phyloP scores from a whole-genome alignment of 2,797 vertebrate species.

The Rousettus madagascariensis region DNA sequence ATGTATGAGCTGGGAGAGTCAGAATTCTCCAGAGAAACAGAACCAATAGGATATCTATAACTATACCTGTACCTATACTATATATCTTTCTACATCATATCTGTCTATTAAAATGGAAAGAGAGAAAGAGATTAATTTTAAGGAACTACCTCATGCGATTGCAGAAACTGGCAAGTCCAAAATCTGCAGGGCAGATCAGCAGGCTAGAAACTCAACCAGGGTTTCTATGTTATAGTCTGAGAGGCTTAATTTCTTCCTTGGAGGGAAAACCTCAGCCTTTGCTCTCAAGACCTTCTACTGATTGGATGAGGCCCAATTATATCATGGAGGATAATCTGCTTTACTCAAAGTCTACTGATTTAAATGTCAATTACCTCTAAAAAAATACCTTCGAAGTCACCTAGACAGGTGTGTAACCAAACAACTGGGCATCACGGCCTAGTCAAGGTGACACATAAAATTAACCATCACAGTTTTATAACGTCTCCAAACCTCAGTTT shows the following conservation, averaged over 20 bases:
- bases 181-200: not conserved
- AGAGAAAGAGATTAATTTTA: not conserved
- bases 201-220: not conserved
- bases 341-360: not conserved
- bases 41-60: not conserved
- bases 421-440: not conserved
- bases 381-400: not conserved
- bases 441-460: not conserved
- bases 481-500: not conserved
- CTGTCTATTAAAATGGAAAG: not conserved
- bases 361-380: not conserved
- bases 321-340: not conserved
- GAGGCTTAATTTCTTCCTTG: not conserved
- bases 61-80: not conserved
- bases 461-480: not conserved
- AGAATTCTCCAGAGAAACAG: not conserved
- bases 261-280: not conserved
- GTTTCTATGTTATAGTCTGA: not conserved
- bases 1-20: not conserved
- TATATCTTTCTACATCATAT: not conserved
- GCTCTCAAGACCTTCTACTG: not conserved
- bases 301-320: not conserved
- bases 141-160: not conserved
- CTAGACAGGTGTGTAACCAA: not conserved
- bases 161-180: not conserved